phyloP scores from a whole-genome alignment of 2,113 vertebrate species.

The Sinosuthora webbiana region DNA sequence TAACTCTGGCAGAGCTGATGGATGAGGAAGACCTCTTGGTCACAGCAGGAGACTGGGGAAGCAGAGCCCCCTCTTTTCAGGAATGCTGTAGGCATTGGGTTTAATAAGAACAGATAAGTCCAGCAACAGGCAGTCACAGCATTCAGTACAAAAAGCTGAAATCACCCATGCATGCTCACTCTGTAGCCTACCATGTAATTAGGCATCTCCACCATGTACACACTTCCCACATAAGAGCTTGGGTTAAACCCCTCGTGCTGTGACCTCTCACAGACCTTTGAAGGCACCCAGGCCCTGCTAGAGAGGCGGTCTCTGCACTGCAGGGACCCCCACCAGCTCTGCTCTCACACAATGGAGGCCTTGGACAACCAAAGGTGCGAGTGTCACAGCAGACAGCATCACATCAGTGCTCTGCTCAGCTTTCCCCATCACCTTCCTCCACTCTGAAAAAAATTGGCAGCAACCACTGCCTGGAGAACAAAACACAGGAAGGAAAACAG shows the following conservation, averaged over 20 bases:
- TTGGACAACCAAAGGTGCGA: neutral
- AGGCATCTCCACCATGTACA: neutral
- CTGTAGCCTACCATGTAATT: neutral
- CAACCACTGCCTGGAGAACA: neutral
- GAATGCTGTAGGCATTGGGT: neutral
- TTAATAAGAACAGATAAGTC: neutral
- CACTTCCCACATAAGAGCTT: neutral
- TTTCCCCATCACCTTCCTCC: neutral
- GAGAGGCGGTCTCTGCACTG: neutral
- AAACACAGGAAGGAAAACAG: neutral
- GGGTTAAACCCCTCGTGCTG: neutral
- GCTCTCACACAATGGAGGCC: neutral
- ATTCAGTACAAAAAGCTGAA: neutral
- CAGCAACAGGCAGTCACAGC: neutral
- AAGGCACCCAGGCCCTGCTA: neutral
- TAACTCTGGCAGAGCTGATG: neutral
- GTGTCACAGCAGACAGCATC: neutral
- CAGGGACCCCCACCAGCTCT: neutral
- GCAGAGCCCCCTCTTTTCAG: neutral
- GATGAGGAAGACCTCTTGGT: neutral
- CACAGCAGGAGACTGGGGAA: neutral
- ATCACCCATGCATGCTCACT: rapidly evolving
- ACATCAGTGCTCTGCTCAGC: rapidly evolving
- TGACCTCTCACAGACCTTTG: neutral
- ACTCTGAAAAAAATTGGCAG: neutral